Percentiles rank a stretch among this genome's conserved stretches.
These are phyloP conservation scores for Stomorhina lunata DNA, from an alignment of 2,888 invertebrate species.

Conservation along the genomic window DNA sequence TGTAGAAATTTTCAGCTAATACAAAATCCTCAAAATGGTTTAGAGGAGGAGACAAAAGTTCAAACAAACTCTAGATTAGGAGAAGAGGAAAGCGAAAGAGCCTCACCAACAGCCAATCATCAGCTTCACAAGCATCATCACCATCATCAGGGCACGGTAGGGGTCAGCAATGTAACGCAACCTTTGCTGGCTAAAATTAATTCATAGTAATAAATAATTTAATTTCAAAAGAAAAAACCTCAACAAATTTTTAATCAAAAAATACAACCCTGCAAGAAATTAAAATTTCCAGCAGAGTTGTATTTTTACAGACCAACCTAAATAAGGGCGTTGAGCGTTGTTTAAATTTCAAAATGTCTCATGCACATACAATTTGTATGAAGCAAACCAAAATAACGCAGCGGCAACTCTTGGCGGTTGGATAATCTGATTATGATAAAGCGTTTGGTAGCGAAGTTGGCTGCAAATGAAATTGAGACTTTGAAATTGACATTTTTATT, in stretches of 20 bases:
- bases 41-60: slow-evolving; percentile 53
- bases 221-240: not conserved
- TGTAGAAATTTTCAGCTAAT: slow-evolving; percentile 74
- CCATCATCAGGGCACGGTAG: not conserved
- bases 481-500: too few relatives aligned
- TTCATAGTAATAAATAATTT: slow-evolving; percentile 65
- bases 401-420: too few relatives aligned
- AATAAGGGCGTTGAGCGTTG: too few relatives aligned
- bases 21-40: slow-evolving; percentile 68
- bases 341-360: too few relatives aligned
- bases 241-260: not conserved
- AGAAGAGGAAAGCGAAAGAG: not conserved
- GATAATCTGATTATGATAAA: too few relatives aligned
- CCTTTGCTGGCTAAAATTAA: slow-evolving; percentile 77
- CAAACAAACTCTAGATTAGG: not conserved
- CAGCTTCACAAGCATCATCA: slow-evolving; percentile 49
- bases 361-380: too few relatives aligned
- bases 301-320: too few relatives aligned
- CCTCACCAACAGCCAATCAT: slow-evolving; percentile 54
- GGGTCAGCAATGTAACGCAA: slow-evolving; percentile 71
- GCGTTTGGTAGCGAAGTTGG: too few relatives aligned
- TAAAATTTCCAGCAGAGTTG: not conserved
- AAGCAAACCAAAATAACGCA: too few relatives aligned
- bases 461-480: too few relatives aligned
- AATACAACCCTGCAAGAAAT: not conserved